Base-by-base conservation (phyloP, 35 echinoderm and acorn worm species). In the Anneissia japonica region DNA sequence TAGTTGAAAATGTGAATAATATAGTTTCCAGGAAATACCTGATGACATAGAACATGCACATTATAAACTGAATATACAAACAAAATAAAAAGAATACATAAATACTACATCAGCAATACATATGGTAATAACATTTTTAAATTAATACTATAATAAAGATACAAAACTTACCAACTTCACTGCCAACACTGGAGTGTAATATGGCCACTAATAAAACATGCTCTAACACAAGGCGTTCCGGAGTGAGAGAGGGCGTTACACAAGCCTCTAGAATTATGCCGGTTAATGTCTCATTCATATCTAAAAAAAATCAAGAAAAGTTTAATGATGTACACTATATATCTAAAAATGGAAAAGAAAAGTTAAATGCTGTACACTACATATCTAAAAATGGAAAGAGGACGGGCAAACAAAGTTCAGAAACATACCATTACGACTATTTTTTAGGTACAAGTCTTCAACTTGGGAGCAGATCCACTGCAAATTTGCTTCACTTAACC, bases 151-250 rank as follows among this genome's bases (percentile, higher is more conserved):
- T n/a, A n/a, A n/a, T n/a, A n/a, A n/a, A n/a, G n/a, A n/a, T n/a
- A n/a, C n/a, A 35, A 16, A 37, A 77, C 94, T 91, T 83, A 97
- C 95, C 95, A 31, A 99, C 96, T 94, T 99, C 96, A 81, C 72
- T 99, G 31, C 96, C 96, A n/a, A 99, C 55, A 43, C 89, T 94
- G n/a, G 40, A 43, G 46, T 99, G 92, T 0, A 99, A 77, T 41
- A 99, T 64, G 0, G 96, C 84, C 0, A 99, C 74, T 9, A 99
- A 73, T 35, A 94, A 64, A 13, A 94, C 76, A 30, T 88, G 82
- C 81, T 99, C 96, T 89, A 99, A 91, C 5, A 87, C 86, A 6
- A 99, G 87, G 30, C 96, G 82, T 28, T 99, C 96, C 1, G 82
- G 86, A n/a, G 92, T 89, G 21, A 93, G 32, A 16, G 73, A 80